Evolutionary conservation across 30 jellyfish, hydroid and myxozoan species (phyloP).

Genomic region (Chrysaora quinquecirrha): DNA sequence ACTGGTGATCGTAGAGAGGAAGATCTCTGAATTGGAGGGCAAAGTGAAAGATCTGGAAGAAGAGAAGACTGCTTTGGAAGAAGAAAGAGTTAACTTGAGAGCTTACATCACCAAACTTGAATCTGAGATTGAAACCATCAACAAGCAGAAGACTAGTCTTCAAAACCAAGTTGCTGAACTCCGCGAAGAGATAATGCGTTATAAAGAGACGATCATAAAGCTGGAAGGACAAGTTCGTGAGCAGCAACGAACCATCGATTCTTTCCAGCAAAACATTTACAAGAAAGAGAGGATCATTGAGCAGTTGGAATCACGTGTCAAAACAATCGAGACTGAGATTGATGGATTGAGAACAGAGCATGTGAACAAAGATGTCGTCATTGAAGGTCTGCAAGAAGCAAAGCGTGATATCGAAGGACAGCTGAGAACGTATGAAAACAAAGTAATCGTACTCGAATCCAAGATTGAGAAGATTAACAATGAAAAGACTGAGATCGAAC

Average conservation of each 20-base stretch:
- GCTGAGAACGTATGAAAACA: constrained; percentile 53
- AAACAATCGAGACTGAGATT: constrained; percentile 80
- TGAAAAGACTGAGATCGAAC: constrained; percentile 85
- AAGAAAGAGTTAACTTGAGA: constrained; percentile 67
- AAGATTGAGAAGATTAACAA: constrained; percentile 79
- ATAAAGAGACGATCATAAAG: constrained; percentile 77
- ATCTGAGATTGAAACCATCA: constrained; percentile 66
- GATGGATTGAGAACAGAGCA: constrained; percentile 84
- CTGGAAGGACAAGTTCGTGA: constrained; percentile 92
- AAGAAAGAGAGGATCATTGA: constrained; percentile 87
- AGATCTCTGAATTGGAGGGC: constrained; percentile 78
- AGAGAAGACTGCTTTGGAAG: constrained; percentile 87
- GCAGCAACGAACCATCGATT: constrained; percentile 85
- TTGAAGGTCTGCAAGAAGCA: constrained; percentile 89
- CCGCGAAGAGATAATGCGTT: constrained; percentile 76
- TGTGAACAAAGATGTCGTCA: constrained; percentile 78
- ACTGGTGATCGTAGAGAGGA: constrained; percentile 46
- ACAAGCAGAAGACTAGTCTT: constrained; percentile 68
- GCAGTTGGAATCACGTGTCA: constrained; percentile 61
- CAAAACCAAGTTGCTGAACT: constrained; percentile 69
- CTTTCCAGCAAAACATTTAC: constrained; percentile 86
- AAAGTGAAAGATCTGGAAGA: constrained; percentile 67
- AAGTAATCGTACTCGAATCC: constrained; percentile 70
- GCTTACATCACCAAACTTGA: constrained; percentile 82
- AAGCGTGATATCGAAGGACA: constrained; percentile 80